Base-by-base conservation (phyloP, 1,140 invertebrate species). In the Atopsyche davidsoni region DNA sequence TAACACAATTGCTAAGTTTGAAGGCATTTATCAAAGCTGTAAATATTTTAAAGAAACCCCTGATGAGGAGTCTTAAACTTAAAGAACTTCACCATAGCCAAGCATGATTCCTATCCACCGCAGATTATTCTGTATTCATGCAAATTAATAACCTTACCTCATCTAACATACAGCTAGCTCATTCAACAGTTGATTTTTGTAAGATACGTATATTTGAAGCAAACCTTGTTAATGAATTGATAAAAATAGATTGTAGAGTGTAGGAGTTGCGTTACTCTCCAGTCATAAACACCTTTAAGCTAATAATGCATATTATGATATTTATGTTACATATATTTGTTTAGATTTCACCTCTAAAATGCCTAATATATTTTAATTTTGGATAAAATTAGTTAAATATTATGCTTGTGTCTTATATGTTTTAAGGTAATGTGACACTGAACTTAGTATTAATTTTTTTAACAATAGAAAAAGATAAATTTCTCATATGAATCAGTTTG, bases 361-460 rank as follows among this genome's bases (percentile, higher is more conserved):
- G 46, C 41, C 45, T 48, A 51, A 52, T 51, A 51, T 55, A 46
- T 32, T 31, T 44, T 55, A 50, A 50, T 51, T 40, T 46, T 47
- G 47, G 44, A 46, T 55, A 55, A 55, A 55, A 55, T 55, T 51
- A 55, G 47, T 55, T 55, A 46, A 49, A 46, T 46, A 53, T 40
- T 46, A 53, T 31, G 19, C 48, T 44, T 16, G 40, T 28, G 48
- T 50, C 48, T 50, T n/a, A 24, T 24, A 21, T 18, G 10, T 35
- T 35, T 41, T 40, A 13, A 34, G 38, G 24, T 17, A 36, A 38
- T 7, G 46, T 38, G 52, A 54, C 52, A 54, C 46, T 10, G 13
- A 39, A 49, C 46, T 44, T 48, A 47, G 14, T 41, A 42, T 22
- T 46, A 23, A 41, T 38, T 45, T 48, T 41, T 41, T 53, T 46